Evolutionary conservation across 2,113 vertebrate species (phyloP), one percentile per base, ranked within the genome.

Genomic region (Heterotis niloticus): DNA sequence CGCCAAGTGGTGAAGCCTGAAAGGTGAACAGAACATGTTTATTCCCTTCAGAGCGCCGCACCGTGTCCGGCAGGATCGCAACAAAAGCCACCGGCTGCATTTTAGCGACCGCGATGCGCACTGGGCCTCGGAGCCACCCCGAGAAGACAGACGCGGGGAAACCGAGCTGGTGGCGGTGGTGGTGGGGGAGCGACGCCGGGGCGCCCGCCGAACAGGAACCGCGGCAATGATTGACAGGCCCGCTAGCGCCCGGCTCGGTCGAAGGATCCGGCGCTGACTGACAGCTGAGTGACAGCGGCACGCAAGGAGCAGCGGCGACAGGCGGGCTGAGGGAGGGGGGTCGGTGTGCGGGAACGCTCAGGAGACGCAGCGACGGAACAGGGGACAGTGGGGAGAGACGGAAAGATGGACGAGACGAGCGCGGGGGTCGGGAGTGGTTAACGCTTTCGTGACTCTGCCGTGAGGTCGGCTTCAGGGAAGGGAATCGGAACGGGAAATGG

Each of bases 221-320:
- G 51, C 76, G 10, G 54, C 29, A 11, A 17, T 78, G 77, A 78
- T 78, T 70, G 77, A 70, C 77, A 78, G 77, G 66, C 56, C 16
- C 65, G 62, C 54, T 64, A 57, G 64, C 34, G 64, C 28, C 29
- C 26, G n/a, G 26, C 52, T 54, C 77, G 18, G 54, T 20, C 18
- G 34, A 7, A n/a, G 26, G 59, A 67, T 51, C 16, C 77, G 17
- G 20, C 10, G 17, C 77, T 70, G 66, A 77, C 51, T 77, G 76
- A 77, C 76, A 24, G 76, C 76, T 77, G 76, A 24, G 18, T 70
- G 77, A 78, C 77, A 62, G 54, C 23, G 18, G 64, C 26, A n/a
- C 34, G 65, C 29, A 17, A 28, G 77, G 52, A 29, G 65, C 11
- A 4, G 77, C 44, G 5, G 28, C 20, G 66, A 60, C 17, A 18